Base-by-base conservation (phyloP, 2,797 vertebrate genomes). In the Synanceia verrucosa region DNA sequence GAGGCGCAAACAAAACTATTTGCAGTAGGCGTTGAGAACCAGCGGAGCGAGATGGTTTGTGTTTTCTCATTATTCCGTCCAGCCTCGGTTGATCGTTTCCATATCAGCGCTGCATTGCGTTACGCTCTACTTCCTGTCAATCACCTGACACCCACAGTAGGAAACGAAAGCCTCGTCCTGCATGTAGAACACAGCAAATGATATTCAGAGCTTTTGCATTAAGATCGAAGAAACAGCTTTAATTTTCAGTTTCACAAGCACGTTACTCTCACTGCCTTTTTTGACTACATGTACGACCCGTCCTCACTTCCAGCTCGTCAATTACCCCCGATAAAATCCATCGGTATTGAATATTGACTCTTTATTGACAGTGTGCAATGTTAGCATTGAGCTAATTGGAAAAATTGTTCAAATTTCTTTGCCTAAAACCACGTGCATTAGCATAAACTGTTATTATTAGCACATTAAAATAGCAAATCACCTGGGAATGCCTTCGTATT, bases 71-170 rank as follows among this genome's bases (percentile, higher is more conserved):
- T 56, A 61, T 71, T 43, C 31, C 50, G 31, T 36, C 8, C 21
- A 31, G 34, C 43, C 63, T 57, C 44, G 7, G 44, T 57, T 61
- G 55, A 60, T 41, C 31, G 51, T 72, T 52, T 61, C 57, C 51
- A 51, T 52, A 51, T 67, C 51, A 47, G 51, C 4, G 64, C 51
- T 34, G 57, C 36, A 16, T 33, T 61, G 36, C 7, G n/a, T 57
- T 43, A 47, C 10, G 67, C 73, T 76, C 47, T 61, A 60, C n/a
- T 70, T 70, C 56, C 67, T 28, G 56, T 63, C 63, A 78, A 51
- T 72, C 75, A 62, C 7, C 28, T 51, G 36, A 56, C 50, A 56
- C 34, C 50, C 34, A 56, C 55, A 19, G 28, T 10, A 16, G 41
- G 26, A 47, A 58, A 52, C 44, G 0, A 21, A 24, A 64, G 51